Percentiles rank a stretch among this genome's conserved stretches.
These are phyloP conservation scores for Tillus elongatus DNA, from an alignment of 2,888 invertebrate genomes.

Conservation along the genomic window DNA sequence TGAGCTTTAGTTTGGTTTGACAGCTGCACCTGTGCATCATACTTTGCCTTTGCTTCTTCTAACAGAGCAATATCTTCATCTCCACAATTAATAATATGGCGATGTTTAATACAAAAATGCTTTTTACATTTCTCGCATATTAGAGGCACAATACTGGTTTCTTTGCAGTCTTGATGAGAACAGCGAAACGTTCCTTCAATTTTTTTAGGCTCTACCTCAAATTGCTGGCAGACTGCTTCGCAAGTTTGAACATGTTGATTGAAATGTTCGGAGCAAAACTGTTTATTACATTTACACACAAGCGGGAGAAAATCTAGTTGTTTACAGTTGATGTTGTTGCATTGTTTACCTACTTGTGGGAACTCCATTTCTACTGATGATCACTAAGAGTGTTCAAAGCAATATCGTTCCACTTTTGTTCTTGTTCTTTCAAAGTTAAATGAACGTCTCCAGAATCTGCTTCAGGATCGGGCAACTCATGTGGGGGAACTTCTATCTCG, in stretches of 20 bases:
- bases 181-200: constrained; percentile 45
- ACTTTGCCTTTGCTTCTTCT: constrained; percentile 48
- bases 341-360: constrained; percentile 60
- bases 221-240: constrained; percentile 19
- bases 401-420: constrained; percentile 56
- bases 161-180: constrained; percentile 49
- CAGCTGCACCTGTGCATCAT: constrained; percentile 51
- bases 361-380: constrained; percentile 59
- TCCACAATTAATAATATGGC: constrained; percentile 39
- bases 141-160: constrained; percentile 54
- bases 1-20: constrained; percentile 54
- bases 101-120: constrained; percentile 63
- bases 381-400: constrained; percentile 47
- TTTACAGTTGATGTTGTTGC: constrained; percentile 52
- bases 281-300: constrained; percentile 53
- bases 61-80: constrained; percentile 44
- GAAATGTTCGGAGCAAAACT: constrained; percentile 63
- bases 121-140: constrained; percentile 55
- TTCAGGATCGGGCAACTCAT: constrained; percentile 86
- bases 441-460: constrained; percentile 87
- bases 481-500: constrained; percentile 74
- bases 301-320: constrained; percentile 65
- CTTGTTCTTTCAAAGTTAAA: constrained; percentile 81
- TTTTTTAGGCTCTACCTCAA: constrained; percentile 23
- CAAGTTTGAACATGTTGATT: constrained; percentile 49